Evolutionary conservation across 37 sponge, comb jelly and placozoan species (phyloP), one percentile per base, ranked within the genome.

Genomic region (Spongia lamella): DNA sequence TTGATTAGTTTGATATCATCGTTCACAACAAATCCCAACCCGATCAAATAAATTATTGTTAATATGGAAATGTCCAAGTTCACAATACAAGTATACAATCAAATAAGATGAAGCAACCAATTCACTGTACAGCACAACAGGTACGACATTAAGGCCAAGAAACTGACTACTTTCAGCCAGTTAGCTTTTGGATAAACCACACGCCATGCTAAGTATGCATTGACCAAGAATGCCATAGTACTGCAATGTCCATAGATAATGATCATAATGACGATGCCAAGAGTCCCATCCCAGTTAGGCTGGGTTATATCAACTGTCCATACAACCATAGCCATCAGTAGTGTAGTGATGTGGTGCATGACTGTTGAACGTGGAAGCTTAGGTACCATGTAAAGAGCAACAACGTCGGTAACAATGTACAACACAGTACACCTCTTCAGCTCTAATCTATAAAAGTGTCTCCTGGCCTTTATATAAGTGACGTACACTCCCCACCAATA

Each of bases 331-430:
- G 54, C 37, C 36, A 93, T 31, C 0, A 68, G 0, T 5, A 73
- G 35, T 2, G 93, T 84, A 20, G 82, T 53, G 21, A 85, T 61
- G 47, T 93, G 93, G 56, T 93, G 89, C 33, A 89, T 47, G 2
- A 89, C 25, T 14, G 93, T 93, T 22, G 80, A 78, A 16, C 29
- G 15, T 37, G 93, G 93, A 20, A 93, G 79, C 61, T 89, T 93
- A 0, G 93, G 93, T 2, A 93, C 90, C 73, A 89, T 66, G 38
- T 56, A 72, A 15, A 93, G 78, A 0, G 90, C 93, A 40, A 93
- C 93, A 27, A 74, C 25, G 53, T 93, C 93, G 31, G 93, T 93
- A 29, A 62, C 62, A 1, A 88, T 53, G 63, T 93, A 93, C 16
- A 93, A 9, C 49, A 78, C 60, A 29, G 43, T 76, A 26, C 68